phyloP scores from a whole-genome alignment of 2,113 vertebrate species.

The Calyptommatus sinebrachiatus region DNA sequence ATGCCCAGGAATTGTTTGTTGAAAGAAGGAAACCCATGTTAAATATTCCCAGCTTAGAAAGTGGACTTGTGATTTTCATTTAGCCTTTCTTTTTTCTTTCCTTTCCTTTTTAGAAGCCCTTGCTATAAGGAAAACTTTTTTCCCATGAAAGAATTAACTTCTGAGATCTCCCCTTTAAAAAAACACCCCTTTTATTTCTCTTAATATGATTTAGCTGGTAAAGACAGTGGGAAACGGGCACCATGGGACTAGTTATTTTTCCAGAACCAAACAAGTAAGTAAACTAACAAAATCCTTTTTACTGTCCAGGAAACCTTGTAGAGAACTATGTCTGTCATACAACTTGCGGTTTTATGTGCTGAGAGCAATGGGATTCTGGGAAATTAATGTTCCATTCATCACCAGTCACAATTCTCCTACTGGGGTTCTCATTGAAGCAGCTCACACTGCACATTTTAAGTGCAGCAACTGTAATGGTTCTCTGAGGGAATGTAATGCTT shows the following conservation, averaged over 20 bases:
- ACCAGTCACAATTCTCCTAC: slow-evolving; percentile 17
- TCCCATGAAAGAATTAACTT: background rate
- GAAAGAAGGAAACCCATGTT: no score
- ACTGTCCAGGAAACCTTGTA: slow-evolving; percentile 19
- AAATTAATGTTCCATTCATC: slow-evolving; percentile 26
- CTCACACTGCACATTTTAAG: slow-evolving; percentile 39
- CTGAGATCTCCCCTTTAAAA: background rate
- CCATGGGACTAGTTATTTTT: background rate
- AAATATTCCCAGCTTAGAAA: background rate
- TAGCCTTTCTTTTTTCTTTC: no score
- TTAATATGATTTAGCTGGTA: slow-evolving; percentile 25
- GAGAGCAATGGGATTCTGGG: background rate
- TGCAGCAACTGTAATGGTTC: slow-evolving; percentile 35
- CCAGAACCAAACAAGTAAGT: rapidly evolving
- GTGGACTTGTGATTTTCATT: background rate
- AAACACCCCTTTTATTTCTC: background rate
- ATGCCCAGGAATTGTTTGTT: no score
- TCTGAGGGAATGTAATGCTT: slow-evolving; percentile 44
- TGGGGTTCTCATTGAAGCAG: slow-evolving; percentile 23
- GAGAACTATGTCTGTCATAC: slow-evolving; percentile 7
- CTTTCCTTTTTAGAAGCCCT: background rate
- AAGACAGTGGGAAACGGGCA: background rate
- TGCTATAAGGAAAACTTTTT: background rate
- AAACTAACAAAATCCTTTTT: slow-evolving; percentile 7
- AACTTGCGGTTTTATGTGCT: slow-evolving; percentile 24